phyloP scores from a whole-genome alignment of 2,888 invertebrate genomes.

The Tridacna gigas region DNA sequence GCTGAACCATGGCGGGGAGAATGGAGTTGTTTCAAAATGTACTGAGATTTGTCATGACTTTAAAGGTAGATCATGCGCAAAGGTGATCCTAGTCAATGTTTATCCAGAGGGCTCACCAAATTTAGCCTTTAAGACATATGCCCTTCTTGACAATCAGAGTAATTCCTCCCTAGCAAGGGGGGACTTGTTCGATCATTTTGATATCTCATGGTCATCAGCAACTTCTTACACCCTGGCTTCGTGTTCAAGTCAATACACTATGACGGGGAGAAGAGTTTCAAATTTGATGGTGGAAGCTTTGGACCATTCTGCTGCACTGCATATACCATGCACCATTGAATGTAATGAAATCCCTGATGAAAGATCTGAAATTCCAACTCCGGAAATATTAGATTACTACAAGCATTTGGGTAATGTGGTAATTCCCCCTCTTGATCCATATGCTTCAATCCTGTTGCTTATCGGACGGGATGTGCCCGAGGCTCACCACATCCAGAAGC shows the following conservation, averaged over 20 bases:
- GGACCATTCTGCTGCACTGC: not conserved
- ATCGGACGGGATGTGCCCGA: slow-evolving; percentile 48
- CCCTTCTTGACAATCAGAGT: slow-evolving; percentile 54
- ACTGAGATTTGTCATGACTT: slow-evolving; percentile 29
- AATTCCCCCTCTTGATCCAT: not conserved
- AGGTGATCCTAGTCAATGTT: slow-evolving; percentile 37
- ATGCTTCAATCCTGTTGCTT: slow-evolving; percentile 19
- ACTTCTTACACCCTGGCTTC: slow-evolving; percentile 29
- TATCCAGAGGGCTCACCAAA: slow-evolving; percentile 7
- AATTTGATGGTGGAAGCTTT: not conserved
- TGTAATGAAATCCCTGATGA: slow-evolving; percentile 42
- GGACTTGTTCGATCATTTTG: slow-evolving; percentile 31
- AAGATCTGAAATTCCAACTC: slow-evolving; percentile 43
- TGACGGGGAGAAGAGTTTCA: not conserved
- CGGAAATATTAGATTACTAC: slow-evolving; percentile 18
- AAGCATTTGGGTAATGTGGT: not conserved
- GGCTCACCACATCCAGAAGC: slow-evolving; percentile 43
- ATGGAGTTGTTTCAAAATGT: no score
- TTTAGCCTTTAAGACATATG: slow-evolving; percentile 30
- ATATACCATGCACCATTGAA: slow-evolving; percentile 38
- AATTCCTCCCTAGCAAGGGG: slow-evolving; percentile 33
- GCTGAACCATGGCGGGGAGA: no score
- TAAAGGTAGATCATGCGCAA: slow-evolving; percentile 42
- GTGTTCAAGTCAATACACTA: not conserved
- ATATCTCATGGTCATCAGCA: not conserved